Evolutionary conservation across 2,797 vertebrate genomes (phyloP).

Genomic region (Gallinago stenura): DNA sequence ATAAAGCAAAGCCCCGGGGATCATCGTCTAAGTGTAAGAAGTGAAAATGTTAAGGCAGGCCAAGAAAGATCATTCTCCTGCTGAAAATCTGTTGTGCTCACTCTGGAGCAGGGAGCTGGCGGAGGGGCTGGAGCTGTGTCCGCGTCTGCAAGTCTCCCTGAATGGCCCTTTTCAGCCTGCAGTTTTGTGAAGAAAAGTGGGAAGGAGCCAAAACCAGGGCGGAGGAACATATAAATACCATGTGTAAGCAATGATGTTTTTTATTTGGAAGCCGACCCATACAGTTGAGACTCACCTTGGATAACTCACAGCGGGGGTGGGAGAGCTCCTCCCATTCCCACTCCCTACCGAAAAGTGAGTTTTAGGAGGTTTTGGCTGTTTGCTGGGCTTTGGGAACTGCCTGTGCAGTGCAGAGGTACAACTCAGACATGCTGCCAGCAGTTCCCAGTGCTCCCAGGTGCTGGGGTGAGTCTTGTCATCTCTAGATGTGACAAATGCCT

Average conservation of each 20-base stretch:
- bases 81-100: constrained; percentile 17
- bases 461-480: neutral
- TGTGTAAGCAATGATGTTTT: constrained; percentile 47
- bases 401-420: neutral
- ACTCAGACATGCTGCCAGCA: neutral
- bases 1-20: neutral
- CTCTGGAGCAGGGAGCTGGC: constrained; percentile 3
- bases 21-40: neutral
- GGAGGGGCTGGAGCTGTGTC: neutral
- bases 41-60: constrained; percentile 11
- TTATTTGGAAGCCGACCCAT: constrained; percentile 26
- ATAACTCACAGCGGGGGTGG: neutral
- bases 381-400: neutral
- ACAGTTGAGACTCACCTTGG: constrained; percentile 53
- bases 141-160: neutral
- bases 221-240: constrained; percentile 56
- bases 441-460: neutral
- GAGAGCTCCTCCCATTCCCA: neutral
- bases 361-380: neutral
- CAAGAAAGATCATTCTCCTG: constrained; percentile 18
- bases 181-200: constrained; percentile 35
- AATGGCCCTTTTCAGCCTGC: constrained; percentile 66
- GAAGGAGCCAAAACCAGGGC: constrained; percentile 23
- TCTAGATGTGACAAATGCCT: neutral
- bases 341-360: neutral